Evolutionary conservation across 2,113 vertebrate species (phyloP).

Genomic region (Todiramphus saurophagus): DNA sequence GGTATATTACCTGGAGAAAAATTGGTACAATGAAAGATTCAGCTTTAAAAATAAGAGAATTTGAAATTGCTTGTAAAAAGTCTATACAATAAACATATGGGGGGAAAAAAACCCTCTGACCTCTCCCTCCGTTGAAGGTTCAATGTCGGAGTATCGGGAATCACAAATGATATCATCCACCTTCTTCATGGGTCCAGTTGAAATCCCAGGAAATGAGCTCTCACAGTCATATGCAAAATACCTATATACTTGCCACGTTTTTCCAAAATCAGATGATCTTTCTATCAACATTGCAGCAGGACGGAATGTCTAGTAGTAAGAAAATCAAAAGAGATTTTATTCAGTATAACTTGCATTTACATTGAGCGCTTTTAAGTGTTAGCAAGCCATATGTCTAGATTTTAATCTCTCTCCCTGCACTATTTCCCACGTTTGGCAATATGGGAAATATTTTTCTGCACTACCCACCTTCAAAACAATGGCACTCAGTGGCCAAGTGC

Average conservation of each 20-base stretch:
- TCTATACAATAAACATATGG: neutral
- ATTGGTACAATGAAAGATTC: neutral
- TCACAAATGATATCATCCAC: constrained; percentile 97
- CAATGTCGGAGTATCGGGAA: constrained; percentile 95
- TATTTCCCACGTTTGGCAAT: neutral
- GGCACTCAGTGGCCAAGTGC: neutral
- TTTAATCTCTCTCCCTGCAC: neutral
- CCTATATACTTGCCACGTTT: constrained; percentile 91
- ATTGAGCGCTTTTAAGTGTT: neutral
- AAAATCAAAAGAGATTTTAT: neutral
- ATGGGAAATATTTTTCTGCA: neutral
- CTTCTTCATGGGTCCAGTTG: constrained; percentile 90
- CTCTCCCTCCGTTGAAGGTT: constrained; percentile 96
- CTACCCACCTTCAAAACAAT: neutral
- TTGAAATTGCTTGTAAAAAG: neutral
- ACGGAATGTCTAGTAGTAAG: constrained; percentile 85
- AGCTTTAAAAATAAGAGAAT: neutral
- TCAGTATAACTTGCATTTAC: neutral
- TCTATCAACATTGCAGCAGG: constrained; percentile 96
- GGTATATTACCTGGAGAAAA: constrained; percentile 88
- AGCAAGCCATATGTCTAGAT: neutral
- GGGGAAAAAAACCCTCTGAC: constrained; percentile 61
- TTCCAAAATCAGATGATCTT: constrained; percentile 92
- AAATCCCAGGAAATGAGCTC: constrained; percentile 84
- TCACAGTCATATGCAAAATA: constrained; percentile 98